Percentiles rank a stretch among this genome's conserved stretches.
These are phyloP conservation scores for Amyelois transitella DNA, from an alignment of 1,140 invertebrate genomes.

Conservation along the genomic window DNA sequence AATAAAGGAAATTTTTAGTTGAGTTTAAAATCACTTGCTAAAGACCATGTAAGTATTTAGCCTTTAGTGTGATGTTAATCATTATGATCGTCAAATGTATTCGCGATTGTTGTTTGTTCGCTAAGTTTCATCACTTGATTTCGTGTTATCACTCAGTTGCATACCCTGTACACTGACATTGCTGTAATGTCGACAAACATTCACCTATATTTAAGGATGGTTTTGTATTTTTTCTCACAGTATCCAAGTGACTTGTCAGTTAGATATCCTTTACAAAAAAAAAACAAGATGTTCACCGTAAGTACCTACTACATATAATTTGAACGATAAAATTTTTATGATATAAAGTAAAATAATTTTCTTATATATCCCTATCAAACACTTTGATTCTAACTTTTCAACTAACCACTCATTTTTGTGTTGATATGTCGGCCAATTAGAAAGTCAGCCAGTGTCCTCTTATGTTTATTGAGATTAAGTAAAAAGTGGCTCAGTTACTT, in stretches of 20 bases:
- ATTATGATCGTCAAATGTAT: neutral
- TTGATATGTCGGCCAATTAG: too few relatives aligned
- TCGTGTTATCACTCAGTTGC: constrained; percentile 48
- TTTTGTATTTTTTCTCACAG: constrained; percentile 8
- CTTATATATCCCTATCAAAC: too few relatives aligned
- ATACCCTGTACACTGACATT: constrained; percentile 19
- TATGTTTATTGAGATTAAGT: too few relatives aligned
- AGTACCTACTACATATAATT: neutral
- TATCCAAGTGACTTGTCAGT: neutral
- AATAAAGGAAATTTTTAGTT: too few relatives aligned
- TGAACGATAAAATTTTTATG: too few relatives aligned
- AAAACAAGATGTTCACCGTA: constrained; percentile 26
- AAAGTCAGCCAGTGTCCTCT: too few relatives aligned
- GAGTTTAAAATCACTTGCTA: too few relatives aligned
- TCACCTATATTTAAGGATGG: constrained; percentile 52
- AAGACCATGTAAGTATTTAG: too few relatives aligned
- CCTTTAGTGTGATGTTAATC: neutral
- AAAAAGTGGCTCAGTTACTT: too few relatives aligned
- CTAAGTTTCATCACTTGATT: constrained; percentile 40
- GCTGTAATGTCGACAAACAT: constrained; percentile 51
- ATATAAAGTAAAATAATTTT: too few relatives aligned
- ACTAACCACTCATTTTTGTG: too few relatives aligned
- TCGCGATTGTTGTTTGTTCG: neutral
- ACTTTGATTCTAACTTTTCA: too few relatives aligned
- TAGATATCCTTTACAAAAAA: neutral